Evolutionary conservation across 2,797 vertebrate genomes (phyloP).

Genomic region (Gymnothorax reevesii): DNA sequence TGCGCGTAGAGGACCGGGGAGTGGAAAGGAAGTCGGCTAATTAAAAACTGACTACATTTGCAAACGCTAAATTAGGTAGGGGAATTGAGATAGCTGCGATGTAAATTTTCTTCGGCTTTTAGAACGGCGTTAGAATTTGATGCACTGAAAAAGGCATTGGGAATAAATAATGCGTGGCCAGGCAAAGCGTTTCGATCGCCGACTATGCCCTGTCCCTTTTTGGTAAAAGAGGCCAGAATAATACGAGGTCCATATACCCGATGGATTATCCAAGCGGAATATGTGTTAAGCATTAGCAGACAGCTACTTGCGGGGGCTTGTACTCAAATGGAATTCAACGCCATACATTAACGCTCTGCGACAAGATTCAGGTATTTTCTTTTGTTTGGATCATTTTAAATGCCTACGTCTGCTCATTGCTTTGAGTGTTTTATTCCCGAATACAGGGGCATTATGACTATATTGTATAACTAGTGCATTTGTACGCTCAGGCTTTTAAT

Average conservation of each 20-base stretch:
- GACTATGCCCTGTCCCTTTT: slow-evolving; percentile 43
- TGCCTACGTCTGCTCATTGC: not conserved
- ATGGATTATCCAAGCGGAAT: slow-evolving; percentile 42
- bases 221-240: slow-evolving; percentile 50
- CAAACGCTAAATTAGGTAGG: slow-evolving; percentile 27
- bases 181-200: slow-evolving; percentile 36
- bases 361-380: slow-evolving; percentile 45
- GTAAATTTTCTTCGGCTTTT: slow-evolving; percentile 28
- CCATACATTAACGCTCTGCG: slow-evolving; percentile 38
- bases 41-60: slow-evolving; percentile 34
- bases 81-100: not conserved
- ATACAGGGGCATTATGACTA: slow-evolving; percentile 10
- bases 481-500: slow-evolving; percentile 34
- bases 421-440: slow-evolving; percentile 10
- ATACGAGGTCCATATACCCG: slow-evolving; percentile 44
- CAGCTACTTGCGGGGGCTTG: slow-evolving; percentile 55
- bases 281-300: slow-evolving; percentile 40
- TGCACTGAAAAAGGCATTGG: slow-evolving; percentile 40
- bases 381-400: slow-evolving; percentile 14
- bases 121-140: slow-evolving; percentile 36
- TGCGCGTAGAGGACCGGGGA: slow-evolving; percentile 28
- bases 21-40: slow-evolving; percentile 44
- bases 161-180: slow-evolving; percentile 34
- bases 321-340: slow-evolving; percentile 43
- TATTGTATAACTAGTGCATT: slow-evolving; percentile 22